Percentiles rank a stretch among this genome's conserved stretches.
Evolutionary conservation across 2,888 invertebrate genomes (phyloP).

Genomic region (Eupithecia exiguata): DNA sequence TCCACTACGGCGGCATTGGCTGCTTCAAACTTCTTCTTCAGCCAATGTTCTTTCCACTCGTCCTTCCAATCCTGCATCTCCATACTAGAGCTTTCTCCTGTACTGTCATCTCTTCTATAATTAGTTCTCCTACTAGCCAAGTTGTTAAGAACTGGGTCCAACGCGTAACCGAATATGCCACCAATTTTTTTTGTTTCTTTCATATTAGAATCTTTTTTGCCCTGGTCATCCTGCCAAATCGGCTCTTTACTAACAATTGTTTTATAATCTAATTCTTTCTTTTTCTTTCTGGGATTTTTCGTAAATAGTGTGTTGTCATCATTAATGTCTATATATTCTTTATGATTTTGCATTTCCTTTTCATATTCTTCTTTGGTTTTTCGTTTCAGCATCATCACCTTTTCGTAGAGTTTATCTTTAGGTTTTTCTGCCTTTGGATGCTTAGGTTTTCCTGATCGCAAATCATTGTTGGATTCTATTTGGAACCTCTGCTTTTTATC

Average conservation of each 20-base stretch:
- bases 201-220: not conserved
- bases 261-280: not conserved
- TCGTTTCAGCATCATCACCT: conserved; percentile 18
- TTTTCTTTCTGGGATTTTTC: not conserved
- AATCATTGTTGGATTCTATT: conserved; percentile 16
- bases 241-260: conserved; percentile 4
- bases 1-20: conserved; percentile 53
- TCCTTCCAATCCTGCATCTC: conserved; percentile 54
- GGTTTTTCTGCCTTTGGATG: not conserved
- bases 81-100: conserved; percentile 44
- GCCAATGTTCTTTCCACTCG: conserved; percentile 54
- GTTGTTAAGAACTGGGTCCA: conserved; percentile 59
- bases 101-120: not conserved
- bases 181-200: conserved; percentile 24
- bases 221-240: not conserved
- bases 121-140: conserved; percentile 19
- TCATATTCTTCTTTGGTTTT: conserved; percentile 16
- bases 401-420: conserved; percentile 15
- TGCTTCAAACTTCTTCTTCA: conserved; percentile 59
- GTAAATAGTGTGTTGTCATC: not conserved
- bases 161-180: conserved; percentile 24
- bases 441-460: not conserved
- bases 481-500: conserved; percentile 9
- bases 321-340: not conserved
- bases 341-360: not conserved